Conservation (phyloP, 2,113 vertebrate species). For the Oxyruncus cristatus region DNA sequence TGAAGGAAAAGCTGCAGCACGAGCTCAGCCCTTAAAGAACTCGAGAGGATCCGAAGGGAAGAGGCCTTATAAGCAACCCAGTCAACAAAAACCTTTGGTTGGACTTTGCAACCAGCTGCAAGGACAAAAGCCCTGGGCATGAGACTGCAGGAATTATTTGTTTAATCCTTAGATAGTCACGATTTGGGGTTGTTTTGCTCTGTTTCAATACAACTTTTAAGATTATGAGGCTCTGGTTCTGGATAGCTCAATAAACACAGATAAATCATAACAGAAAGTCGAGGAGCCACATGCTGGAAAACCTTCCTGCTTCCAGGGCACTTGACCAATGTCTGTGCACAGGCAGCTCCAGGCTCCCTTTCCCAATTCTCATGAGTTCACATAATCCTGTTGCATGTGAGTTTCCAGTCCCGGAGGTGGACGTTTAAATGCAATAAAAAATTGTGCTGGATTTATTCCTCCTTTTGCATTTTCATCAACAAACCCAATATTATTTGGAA, state of each 20-base stretch:
- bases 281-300: neutral
- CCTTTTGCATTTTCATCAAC: conserved; percentile 49
- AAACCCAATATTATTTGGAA: conserved; percentile 29
- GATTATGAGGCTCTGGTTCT: neutral
- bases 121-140: neutral
- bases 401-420: conserved; percentile 9
- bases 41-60: neutral
- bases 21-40: neutral
- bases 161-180: conserved; percentile 30
- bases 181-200: neutral
- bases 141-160: neutral
- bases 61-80: neutral
- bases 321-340: neutral
- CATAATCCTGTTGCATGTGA: neutral
- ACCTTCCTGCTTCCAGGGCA: neutral
- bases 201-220: neutral
- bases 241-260: neutral
- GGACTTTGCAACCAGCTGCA: neutral
- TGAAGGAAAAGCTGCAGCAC: neutral
- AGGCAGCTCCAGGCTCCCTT: conserved; percentile 13
- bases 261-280: conserved; percentile 2
- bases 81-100: neutral
- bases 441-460: neutral
- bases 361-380: neutral
- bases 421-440: conserved; percentile 44